A percentile compares a stretch with the other conserved stretches of the same genome.
Conservation (phyloP, 2,797 vertebrate genomes). For the Brachyrhaphis roseni region DNA sequence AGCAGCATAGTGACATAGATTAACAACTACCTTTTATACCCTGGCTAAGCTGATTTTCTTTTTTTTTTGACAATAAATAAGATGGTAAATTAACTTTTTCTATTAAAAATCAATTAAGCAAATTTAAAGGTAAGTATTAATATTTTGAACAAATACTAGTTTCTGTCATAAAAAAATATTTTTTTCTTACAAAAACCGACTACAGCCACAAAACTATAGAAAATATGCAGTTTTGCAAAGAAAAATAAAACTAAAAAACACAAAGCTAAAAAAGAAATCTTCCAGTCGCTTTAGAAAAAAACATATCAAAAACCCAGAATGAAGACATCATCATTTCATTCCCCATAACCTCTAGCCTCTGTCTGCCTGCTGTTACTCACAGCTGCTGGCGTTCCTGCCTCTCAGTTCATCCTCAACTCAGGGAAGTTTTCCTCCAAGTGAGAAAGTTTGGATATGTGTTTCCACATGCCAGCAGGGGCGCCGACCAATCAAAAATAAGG, state of each 20-base stretch:
- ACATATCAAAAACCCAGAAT: constrained; percentile 29
- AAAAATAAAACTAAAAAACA: not conserved
- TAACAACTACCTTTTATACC: constrained; percentile 1
- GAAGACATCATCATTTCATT: constrained; percentile 38
- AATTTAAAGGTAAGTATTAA: not conserved
- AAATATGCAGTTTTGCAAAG: constrained; percentile 21
- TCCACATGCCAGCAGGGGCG: constrained; percentile 48
- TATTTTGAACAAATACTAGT: constrained; percentile 3
- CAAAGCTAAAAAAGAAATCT: constrained; percentile 9
- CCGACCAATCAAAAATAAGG: constrained; percentile 62
- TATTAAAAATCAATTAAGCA: not conserved
- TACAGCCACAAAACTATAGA: not conserved
- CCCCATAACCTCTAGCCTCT: constrained; percentile 7
- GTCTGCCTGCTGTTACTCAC: constrained; percentile 59
- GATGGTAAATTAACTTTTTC: not conserved
- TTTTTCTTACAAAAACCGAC: not conserved
- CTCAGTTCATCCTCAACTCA: constrained; percentile 60
- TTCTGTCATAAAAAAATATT: no score
- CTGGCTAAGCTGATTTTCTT: constrained; percentile 35
- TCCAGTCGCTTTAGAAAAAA: constrained; percentile 13
- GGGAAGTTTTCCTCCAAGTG: constrained; percentile 61
- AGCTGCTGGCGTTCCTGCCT: constrained; percentile 64
- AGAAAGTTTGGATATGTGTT: constrained; percentile 66
- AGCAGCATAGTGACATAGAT: constrained; percentile 71
- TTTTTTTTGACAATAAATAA: constrained; percentile 1